Percentiles rank a stretch among this genome's conserved stretches.
Evolutionary conservation across 1,140 invertebrate species (phyloP).

Genomic region (Pygmarrhopalites habei): DNA sequence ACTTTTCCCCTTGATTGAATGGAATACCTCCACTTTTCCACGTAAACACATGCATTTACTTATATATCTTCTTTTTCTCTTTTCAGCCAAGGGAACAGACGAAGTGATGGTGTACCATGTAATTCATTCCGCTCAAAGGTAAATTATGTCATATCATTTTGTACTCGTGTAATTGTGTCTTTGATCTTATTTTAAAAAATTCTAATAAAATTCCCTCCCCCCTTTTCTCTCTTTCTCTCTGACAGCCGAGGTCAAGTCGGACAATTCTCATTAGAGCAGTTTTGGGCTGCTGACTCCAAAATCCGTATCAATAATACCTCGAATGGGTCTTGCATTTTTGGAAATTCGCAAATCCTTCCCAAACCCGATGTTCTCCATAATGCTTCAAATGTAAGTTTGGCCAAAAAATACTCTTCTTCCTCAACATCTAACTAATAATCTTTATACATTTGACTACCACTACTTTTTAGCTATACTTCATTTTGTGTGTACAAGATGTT

Average conservation of each 20-base stretch:
- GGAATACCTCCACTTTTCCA: no score
- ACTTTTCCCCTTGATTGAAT: no score
- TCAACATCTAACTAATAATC: neutral
- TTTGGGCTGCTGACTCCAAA: conserved; percentile 57
- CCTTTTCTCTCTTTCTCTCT: no score
- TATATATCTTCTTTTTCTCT: neutral
- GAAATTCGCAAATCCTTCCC: conserved; percentile 18
- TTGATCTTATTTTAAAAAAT: no score
- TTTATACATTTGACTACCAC: neutral
- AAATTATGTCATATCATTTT: no score
- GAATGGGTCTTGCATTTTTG: conserved; percentile 49
- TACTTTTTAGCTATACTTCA: neutral
- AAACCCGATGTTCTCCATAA: conserved; percentile 36
- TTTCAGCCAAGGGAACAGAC: conserved; percentile 34
- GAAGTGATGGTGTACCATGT: conserved; percentile 39
- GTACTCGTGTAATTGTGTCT: no score
- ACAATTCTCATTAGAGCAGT: conserved; percentile 49
- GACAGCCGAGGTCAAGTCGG: conserved; percentile 37
- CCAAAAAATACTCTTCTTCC: conserved; percentile 7
- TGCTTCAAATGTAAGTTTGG: conserved; percentile 35
- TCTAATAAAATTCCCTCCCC: no score
- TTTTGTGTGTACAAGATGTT: neutral
- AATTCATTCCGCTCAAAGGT: conserved; percentile 39
- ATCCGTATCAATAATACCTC: conserved; percentile 62
- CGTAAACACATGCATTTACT: no score